phyloP scores from a whole-genome alignment of 1,140 invertebrate genomes.

The Nylanderia fulva region DNA sequence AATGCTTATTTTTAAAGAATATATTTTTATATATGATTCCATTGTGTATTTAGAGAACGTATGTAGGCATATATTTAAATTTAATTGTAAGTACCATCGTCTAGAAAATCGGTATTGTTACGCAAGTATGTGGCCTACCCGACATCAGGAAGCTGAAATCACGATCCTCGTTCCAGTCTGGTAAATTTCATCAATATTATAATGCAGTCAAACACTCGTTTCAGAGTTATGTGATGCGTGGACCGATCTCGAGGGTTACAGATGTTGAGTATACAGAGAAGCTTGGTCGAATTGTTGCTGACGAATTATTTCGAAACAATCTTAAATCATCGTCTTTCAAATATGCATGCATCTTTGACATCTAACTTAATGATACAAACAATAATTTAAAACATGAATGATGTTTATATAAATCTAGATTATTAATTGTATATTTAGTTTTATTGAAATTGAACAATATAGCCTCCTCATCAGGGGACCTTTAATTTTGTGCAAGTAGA shows the following conservation, averaged over 20 bases:
- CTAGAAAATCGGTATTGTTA: conserved; percentile 32
- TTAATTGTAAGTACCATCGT: conserved; percentile 19
- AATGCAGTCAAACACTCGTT: conserved; percentile 61
- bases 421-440: neutral
- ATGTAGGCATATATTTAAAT: neutral
- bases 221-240: conserved; percentile 56
- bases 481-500: neutral
- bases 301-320: neutral
- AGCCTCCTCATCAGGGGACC: neutral
- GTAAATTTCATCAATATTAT: conserved; percentile 76
- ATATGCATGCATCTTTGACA: too few relatives aligned
- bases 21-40: neutral
- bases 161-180: conserved; percentile 75
- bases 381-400: neutral
- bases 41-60: neutral
- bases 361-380: neutral
- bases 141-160: conserved; percentile 55
- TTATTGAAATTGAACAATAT: neutral
- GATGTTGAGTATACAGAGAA: neutral
- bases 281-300: neutral
- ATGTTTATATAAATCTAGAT: neutral
- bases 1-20: neutral
- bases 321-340: neutral
- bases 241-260: conserved; percentile 1
- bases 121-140: conserved; percentile 20